These are phyloP conservation scores for Trachemys scripta DNA, from an alignment of 2,113 vertebrate species.

Conservation along the genomic window DNA sequence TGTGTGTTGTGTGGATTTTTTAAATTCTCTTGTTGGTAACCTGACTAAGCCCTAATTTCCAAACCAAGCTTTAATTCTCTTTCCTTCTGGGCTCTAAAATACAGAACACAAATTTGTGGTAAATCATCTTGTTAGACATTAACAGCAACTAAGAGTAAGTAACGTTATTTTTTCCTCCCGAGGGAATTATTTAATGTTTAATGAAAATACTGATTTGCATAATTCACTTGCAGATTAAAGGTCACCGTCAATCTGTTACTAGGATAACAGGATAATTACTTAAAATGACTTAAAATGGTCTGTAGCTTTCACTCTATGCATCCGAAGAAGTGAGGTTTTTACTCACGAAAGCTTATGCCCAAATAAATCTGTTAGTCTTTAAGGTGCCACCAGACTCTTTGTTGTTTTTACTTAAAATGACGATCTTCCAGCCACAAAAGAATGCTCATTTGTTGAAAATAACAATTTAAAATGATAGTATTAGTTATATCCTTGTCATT, in stretches of 20 bases:
- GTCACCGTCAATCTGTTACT: slow-evolving; percentile 60
- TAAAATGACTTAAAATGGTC: too few species aligned
- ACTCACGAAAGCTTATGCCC: too few species aligned
- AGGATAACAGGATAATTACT: slow-evolving; percentile 63
- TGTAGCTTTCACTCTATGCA: too few species aligned
- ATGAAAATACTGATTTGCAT: slow-evolving; percentile 75
- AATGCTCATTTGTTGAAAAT: slow-evolving; percentile 61
- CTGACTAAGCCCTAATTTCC: slow-evolving; percentile 45
- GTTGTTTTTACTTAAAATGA: slow-evolving; percentile 67
- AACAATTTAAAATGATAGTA: slow-evolving; percentile 45
- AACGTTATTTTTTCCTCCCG: slow-evolving; percentile 45
- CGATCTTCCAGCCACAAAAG: slow-evolving; percentile 48
- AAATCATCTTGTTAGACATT: slow-evolving; percentile 57
- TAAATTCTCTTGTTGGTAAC: background rate
- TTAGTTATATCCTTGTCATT: slow-evolving; percentile 40
- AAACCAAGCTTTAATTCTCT: slow-evolving; percentile 51
- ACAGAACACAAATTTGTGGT: slow-evolving; percentile 58
- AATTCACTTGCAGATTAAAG: slow-evolving; percentile 66
- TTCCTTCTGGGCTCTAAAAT: slow-evolving; percentile 34
- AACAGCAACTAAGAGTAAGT: slow-evolving; percentile 52
- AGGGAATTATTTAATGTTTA: slow-evolving; percentile 74
- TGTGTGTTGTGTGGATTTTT: background rate
- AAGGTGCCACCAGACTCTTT: too few species aligned
- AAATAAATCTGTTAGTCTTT: too few species aligned
- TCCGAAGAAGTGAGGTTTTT: too few species aligned